Evolutionary conservation across 1,140 invertebrate species (phyloP).

Genomic region (Cyrtorhinus lividipennis): DNA sequence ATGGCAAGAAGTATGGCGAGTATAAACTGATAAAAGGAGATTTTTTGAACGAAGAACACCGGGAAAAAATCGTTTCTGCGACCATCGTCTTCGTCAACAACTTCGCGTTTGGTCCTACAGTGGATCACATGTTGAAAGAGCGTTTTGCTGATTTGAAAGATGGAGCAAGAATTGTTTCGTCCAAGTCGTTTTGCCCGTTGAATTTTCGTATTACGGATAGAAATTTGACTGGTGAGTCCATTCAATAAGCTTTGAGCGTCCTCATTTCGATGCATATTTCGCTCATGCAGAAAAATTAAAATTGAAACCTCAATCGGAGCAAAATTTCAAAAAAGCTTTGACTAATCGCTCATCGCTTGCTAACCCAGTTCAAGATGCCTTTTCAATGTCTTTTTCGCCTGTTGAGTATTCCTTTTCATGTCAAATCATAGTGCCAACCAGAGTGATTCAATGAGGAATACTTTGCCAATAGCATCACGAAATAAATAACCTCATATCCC

Average conservation of each 20-base stretch:
- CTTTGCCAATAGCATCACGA: no score
- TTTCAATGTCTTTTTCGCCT: no score
- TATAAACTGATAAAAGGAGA: constrained; percentile 88
- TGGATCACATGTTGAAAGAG: constrained; percentile 93
- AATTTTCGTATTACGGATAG: constrained; percentile 95
- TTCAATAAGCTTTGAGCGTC: background rate
- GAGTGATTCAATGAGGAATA: no score
- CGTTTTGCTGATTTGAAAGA: constrained; percentile 91
- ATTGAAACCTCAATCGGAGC: no score
- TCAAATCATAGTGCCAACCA: no score
- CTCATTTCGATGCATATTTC: no score
- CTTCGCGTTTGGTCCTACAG: constrained; percentile 92
- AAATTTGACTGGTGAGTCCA: constrained; percentile 35
- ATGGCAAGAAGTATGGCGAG: constrained; percentile 82
- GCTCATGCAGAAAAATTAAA: no score
- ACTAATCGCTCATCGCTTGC: no score
- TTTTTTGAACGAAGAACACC: constrained; percentile 78
- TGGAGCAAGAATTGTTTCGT: constrained; percentile 93
- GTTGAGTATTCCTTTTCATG: no score
- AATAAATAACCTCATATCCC: no score
- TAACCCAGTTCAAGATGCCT: no score
- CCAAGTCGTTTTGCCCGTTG: constrained; percentile 92
- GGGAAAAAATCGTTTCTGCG: constrained; percentile 80
- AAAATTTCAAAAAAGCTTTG: no score
- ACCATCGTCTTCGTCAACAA: constrained; percentile 97